A percentile compares a stretch with the other conserved stretches of the same genome.
phyloP scores from a whole-genome alignment of 2,797 vertebrate genomes.

The Pelobates cultripes region DNA sequence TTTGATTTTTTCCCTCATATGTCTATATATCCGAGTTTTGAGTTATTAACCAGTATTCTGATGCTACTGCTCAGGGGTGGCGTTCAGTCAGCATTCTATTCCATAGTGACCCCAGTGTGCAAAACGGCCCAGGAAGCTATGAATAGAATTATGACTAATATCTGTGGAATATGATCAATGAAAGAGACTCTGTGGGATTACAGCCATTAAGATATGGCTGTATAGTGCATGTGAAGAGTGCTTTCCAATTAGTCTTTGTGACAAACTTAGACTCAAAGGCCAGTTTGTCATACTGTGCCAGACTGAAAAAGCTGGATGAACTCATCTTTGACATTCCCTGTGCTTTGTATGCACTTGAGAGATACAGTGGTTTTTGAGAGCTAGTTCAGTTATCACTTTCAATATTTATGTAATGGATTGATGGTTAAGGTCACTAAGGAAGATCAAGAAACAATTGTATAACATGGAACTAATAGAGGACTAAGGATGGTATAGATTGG shows the following conservation, averaged over 20 bases:
- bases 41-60: not conserved
- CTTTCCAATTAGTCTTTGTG: constrained; percentile 29
- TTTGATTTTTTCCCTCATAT: not conserved
- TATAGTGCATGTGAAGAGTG: not conserved
- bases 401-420: not conserved
- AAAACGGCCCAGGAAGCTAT: constrained; percentile 8
- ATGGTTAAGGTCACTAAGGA: not conserved
- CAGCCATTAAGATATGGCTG: constrained; percentile 3
- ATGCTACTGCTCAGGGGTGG: not conserved
- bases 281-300: constrained; percentile 13
- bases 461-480: no score
- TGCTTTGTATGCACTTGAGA: not conserved
- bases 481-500: no score
- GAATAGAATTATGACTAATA: constrained; percentile 30
- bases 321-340: constrained; percentile 3
- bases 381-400: not conserved
- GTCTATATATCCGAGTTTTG: not conserved
- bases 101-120: constrained; percentile 18
- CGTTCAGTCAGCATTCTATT: not conserved
- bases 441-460: no score
- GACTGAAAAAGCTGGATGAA: not conserved
- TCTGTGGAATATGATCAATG: constrained; percentile 11
- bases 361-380: not conserved
- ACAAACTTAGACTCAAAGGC: constrained; percentile 2
- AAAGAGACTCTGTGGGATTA: constrained; percentile 17